Percentiles rank a stretch among this genome's conserved stretches.
phyloP scores from a whole-genome alignment of 2,113 vertebrate genomes.

The Mesembrinibis cayennensis region DNA sequence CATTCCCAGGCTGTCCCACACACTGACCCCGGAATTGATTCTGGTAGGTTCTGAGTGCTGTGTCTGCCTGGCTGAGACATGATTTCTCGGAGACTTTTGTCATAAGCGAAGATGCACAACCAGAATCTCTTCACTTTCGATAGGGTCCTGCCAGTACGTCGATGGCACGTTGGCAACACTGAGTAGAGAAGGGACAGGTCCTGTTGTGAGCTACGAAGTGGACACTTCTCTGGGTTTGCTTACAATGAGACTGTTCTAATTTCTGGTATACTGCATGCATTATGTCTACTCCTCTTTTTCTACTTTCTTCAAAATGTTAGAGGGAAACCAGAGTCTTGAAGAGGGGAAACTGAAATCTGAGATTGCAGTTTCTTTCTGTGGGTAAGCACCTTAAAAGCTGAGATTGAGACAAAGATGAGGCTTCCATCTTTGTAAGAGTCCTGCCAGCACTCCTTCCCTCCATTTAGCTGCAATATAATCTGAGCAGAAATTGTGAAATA shows the following conservation, averaged over 20 bases:
- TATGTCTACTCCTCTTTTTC: neutral
- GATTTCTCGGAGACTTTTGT: neutral
- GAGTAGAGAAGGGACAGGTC: neutral
- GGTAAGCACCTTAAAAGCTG: neutral
- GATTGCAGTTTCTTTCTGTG: neutral
- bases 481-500: neutral
- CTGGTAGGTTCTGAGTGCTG: neutral
- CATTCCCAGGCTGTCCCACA: neutral
- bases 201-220: neutral
- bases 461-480: neutral
- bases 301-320: neutral
- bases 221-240: neutral
- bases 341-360: neutral
- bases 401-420: neutral
- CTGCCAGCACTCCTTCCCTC: fast-evolving
- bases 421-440: neutral
- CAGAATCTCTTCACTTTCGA: neutral
- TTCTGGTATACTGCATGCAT: neutral
- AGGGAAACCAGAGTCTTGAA: neutral
- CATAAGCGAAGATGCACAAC: neutral
- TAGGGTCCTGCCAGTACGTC: neutral
- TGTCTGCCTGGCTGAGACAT: neutral
- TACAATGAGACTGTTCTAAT: neutral
- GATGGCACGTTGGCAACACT: neutral
- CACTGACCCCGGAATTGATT: neutral